Evolutionary conservation across 2,797 vertebrate genomes (phyloP).

Genomic region (Sarcophilus harrisii): DNA sequence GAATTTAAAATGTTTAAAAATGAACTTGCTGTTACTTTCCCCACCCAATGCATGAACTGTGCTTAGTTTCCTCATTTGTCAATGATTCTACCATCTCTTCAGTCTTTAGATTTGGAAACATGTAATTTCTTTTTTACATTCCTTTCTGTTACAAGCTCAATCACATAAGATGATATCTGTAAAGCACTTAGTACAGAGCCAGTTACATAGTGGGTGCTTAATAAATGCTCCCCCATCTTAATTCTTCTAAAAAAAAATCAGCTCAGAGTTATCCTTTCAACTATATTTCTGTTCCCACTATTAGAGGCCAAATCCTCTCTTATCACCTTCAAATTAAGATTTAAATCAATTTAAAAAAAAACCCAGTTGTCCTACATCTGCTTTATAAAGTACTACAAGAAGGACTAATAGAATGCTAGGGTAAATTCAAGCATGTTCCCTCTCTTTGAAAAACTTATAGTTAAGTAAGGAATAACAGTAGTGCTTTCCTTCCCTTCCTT

Average conservation of each 20-base stretch:
- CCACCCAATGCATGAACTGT: neutral
- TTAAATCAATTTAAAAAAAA: neutral
- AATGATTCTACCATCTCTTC: neutral
- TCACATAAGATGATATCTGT: neutral
- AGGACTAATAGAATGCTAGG: neutral
- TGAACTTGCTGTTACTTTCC: neutral
- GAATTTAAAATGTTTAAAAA: neutral
- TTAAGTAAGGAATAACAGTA: neutral
- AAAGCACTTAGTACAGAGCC: neutral
- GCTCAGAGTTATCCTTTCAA: neutral
- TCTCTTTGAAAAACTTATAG: neutral
- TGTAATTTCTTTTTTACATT: neutral
- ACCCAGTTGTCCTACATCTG: neutral
- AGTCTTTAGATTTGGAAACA: neutral
- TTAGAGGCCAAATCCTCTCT: neutral
- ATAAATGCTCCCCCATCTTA: neutral
- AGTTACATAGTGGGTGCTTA: neutral
- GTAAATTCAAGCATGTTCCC: neutral
- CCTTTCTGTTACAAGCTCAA: neutral
- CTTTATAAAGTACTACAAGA: neutral
- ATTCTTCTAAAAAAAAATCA: neutral
- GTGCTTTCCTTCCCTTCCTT: neutral
- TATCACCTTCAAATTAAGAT: neutral
- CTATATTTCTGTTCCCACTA: neutral
- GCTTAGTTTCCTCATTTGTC: neutral